Evolutionary conservation across 1,140 invertebrate species (phyloP), one percentile per base, ranked within the genome.

Genomic region (Gonioctena quinquepunctata): DNA sequence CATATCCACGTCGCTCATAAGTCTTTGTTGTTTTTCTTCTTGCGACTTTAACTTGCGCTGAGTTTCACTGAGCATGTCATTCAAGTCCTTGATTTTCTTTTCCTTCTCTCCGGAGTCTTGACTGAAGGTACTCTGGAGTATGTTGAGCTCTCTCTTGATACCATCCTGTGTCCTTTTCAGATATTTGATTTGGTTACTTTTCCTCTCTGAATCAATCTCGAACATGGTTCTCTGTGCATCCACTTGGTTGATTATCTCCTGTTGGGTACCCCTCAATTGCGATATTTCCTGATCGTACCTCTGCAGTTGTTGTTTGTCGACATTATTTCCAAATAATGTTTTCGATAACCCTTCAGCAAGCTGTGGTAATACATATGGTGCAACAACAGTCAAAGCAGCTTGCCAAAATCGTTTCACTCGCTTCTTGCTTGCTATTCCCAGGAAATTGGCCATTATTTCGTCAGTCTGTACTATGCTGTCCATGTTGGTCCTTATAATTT

Each of bases 401-500:
- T n/a, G 28, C 7, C 19, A 61, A 8, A 21, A 19, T 1, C 25
- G 8, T 19, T 27, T 18, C 1, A 21, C 18, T 33, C 59, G 26
- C 18, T 11, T 61, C n/a, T 61, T 8, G 25, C 13, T 5, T 27
- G 13, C 25, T 21, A 16, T 61, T 61, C 59, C 59, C 23, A 61
- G 21, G 21, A 42, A 61, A 27, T 61, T 27, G 8, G 59, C 59
- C 11, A 61, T 13, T 4, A 19, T 27, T 33, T 28, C 59, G 27
- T 61, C 59, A n/a, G 59, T 61, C n/a, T 13, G n/a, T n/a, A n/a
- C 59, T 27, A 61, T 61, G 5, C 33, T 42, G 13, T 42, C 33
- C 33, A 42, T 42, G 16, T 8, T 42, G 13, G 33, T 3, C 16
- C 33, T 42, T 1, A 42, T 42, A 8, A 42, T 42, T 42, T n/a